Evolutionary conservation across 2,797 vertebrate genomes (phyloP), one percentile per base, ranked within the genome.

Genomic region (Cryptoprocta ferox): DNA sequence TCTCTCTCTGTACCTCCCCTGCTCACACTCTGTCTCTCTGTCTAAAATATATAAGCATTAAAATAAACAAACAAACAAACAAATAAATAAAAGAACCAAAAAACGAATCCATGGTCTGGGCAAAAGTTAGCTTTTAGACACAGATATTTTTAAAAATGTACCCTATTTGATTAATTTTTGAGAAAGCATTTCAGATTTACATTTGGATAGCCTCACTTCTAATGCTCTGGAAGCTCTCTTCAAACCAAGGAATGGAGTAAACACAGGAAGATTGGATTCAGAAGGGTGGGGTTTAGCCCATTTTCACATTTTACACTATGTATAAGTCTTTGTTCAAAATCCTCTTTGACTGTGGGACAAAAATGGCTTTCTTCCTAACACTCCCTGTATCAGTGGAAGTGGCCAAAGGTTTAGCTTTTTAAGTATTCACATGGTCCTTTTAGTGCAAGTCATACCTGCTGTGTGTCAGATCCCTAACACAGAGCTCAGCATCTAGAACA

Each of bases 221-320:
- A 39, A 70, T 18, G 30, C 76, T 53, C 30, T 35, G 30, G 61
- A 59, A 76, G 9, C 30, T 39, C 15, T 12, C 3, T 37, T 91
- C 15, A 56, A 73, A 42, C 21, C 16, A 65, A 66, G 39, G n/a
- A 83, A 30, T 13, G 6, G 35, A 42, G 28, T 39, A 8, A 12
- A 12, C 32, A 37, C 14, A 11, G 24, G 32, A 42, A 93, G 66
- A 65, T 2, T 16, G 14, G 50, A 32, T 45, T 14, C 1, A 15
- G 21, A 30, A 1, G 0, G 53, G 10, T 2, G 21, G 39, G n/a
- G 35, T 4, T 7, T 45, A 26, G 37, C 8, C 32, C 10, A 2
- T 39, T n/a, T 61, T 45, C 56, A 66, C 2, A 26, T 75, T 32
- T 56, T 56, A 45, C 24, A 15, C 28, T 15, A 28, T 4, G 24